phyloP scores from a whole-genome alignment of 2,113 vertebrate genomes.

The Origma solitaria region DNA sequence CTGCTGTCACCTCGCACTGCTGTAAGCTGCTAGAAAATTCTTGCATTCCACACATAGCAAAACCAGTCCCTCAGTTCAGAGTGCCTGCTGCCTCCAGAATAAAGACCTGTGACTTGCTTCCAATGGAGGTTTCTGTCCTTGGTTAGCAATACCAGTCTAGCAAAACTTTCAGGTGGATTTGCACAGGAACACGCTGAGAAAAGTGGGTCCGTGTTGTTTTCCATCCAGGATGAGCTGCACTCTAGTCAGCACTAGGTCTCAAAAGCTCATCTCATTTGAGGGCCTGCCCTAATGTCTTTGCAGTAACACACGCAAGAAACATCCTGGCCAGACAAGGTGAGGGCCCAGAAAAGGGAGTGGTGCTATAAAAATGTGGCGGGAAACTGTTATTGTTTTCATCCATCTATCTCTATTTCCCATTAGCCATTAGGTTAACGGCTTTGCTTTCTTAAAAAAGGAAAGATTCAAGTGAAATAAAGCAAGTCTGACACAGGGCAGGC shows the following conservation, averaged over 20 bases:
- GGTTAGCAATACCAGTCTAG: neutral
- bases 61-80: neutral
- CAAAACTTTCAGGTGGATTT: neutral
- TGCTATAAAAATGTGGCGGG: too few species aligned
- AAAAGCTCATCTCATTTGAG: neutral
- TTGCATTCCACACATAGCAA: neutral
- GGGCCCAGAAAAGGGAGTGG: neutral
- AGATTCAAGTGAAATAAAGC: neutral
- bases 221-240: neutral
- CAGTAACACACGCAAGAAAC: neutral
- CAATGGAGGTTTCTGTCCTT: neutral
- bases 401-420: neutral
- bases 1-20: neutral
- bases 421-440: neutral
- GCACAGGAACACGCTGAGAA: too few species aligned
- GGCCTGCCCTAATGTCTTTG: neutral
- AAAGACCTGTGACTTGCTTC: neutral
- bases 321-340: neutral
- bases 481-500: neutral
- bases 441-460: neutral
- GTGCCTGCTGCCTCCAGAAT: neutral
- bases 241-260: neutral
- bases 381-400: neutral
- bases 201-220: neutral
- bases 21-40: neutral